Base-by-base conservation (phyloP, 2,797 vertebrate genomes). In the Eurystomus glaucurus region DNA sequence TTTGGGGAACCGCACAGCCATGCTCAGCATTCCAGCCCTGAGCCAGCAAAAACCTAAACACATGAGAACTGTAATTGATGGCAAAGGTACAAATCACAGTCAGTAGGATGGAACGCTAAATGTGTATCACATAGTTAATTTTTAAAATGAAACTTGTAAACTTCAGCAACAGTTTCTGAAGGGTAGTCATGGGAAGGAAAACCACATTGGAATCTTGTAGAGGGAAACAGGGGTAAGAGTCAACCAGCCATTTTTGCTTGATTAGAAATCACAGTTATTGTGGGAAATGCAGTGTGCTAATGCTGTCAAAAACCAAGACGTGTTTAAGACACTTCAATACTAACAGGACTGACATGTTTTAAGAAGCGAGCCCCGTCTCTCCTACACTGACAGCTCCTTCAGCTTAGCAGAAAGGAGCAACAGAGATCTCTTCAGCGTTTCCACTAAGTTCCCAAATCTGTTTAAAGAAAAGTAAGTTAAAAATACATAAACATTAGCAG, bases 201-300 rank as follows among this genome's bases (percentile, higher is more conserved):
- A 77, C 10, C 0, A 2, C 43, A 37, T 11, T 26, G 0, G 0
- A 61, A 26, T 19, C n/a, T 81, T 83, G 35, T 4, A 41, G 57
- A 64, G 23, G 23, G 57, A 95, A n/a, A 41, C 4, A 31, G 35
- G 58, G 21, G 23, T 19, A 83, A 41, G 58, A 72, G 31, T 64
- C 45, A 78, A 22, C 28, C 1, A 21, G 54, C 2, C 7, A 2
- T 15, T 61, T 75, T 54, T 54, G 10, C 45, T 10, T n/a, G 33
- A 43, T 86, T 72, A 62, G 51, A 35, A 35, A 51, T 57, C 26
- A 80, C 6, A 43, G 35, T 37, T 74, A 41, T 15, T 62, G 52
- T 12, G 60, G 35, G 45, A 68, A 45, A 80, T 13, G 45, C 0
- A 0, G 45, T 39, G 15, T 25, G 33, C 31, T 50, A 48, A 28